Evolutionary conservation across 2,888 invertebrate genomes (phyloP).

Genomic region (Oxycera nigricornis): DNA sequence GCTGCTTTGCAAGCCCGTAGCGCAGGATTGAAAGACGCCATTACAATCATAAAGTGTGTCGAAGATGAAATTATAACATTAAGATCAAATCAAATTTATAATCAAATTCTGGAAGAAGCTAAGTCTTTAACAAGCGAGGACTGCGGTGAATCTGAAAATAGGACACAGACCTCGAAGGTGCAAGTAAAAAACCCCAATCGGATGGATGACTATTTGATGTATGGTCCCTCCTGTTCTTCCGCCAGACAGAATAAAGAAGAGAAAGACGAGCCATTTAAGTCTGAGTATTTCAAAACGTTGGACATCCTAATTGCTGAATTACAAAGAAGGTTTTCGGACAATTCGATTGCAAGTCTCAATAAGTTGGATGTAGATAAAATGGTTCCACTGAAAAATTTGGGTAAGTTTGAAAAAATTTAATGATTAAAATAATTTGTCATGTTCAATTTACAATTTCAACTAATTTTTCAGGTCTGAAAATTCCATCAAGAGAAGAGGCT

Average conservation of each 20-base stretch:
- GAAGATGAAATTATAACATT: too few relatives aligned
- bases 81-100: too few relatives aligned
- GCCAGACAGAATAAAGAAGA: background rate
- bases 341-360: background rate
- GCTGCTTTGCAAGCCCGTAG: too few relatives aligned
- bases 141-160: background rate
- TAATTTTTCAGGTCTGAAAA: too few relatives aligned
- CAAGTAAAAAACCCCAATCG: background rate
- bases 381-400: background rate
- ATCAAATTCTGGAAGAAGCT: too few relatives aligned
- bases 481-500: too few relatives aligned
- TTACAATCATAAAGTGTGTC: too few relatives aligned
- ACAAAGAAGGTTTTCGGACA: background rate
- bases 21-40: too few relatives aligned
- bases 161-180: background rate
- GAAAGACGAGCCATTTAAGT: background rate
- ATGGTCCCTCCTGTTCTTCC: background rate
- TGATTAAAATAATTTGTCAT: background rate
- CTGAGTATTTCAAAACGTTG: background rate
- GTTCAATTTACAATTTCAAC: too few relatives aligned
- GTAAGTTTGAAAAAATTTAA: background rate
- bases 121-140: background rate
- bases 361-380: slow-evolving; percentile 3
- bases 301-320: background rate
- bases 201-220: background rate